phyloP scores from a whole-genome alignment of 2,113 vertebrate species.

The Engraulis encrasicolus region DNA sequence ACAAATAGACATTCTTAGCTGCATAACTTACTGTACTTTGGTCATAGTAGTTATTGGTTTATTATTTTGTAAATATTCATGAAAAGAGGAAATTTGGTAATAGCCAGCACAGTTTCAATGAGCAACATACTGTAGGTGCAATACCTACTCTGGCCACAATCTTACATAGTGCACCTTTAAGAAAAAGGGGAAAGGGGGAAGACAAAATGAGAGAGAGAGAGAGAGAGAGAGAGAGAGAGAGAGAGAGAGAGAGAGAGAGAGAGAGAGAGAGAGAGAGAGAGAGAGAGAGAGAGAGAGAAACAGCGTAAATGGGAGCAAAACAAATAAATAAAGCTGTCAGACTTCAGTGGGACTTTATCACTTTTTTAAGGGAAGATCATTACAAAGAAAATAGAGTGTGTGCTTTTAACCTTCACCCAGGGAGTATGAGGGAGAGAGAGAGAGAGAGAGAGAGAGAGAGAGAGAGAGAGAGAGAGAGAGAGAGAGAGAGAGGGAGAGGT shows the following conservation, averaged over 20 bases:
- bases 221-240: too few relatives aligned
- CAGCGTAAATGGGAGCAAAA: slow-evolving; percentile 59
- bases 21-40: too few relatives aligned
- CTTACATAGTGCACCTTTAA: too few relatives aligned
- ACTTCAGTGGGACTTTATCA: slow-evolving; percentile 63
- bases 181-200: too few relatives aligned
- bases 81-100: too few relatives aligned
- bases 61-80: too few relatives aligned
- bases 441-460: slow-evolving; percentile 56
- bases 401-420: slow-evolving; percentile 79
- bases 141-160: too few relatives aligned
- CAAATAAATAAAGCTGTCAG: slow-evolving; percentile 67
- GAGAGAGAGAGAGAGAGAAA: slow-evolving; percentile 52
- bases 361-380: slow-evolving; percentile 68
- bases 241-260: neutral
- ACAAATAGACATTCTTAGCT: too few relatives aligned
- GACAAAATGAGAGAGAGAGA: too few relatives aligned
- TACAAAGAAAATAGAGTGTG: slow-evolving; percentile 76
- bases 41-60: too few relatives aligned
- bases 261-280: slow-evolving; percentile 14
- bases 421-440: slow-evolving; percentile 63
- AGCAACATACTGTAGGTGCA: too few relatives aligned
- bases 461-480: slow-evolving; percentile 61
- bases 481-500: slow-evolving; percentile 53
- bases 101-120: too few relatives aligned